Evolutionary conservation across 2,113 vertebrate genomes (phyloP).

Genomic region (Emydura subglobosa): DNA sequence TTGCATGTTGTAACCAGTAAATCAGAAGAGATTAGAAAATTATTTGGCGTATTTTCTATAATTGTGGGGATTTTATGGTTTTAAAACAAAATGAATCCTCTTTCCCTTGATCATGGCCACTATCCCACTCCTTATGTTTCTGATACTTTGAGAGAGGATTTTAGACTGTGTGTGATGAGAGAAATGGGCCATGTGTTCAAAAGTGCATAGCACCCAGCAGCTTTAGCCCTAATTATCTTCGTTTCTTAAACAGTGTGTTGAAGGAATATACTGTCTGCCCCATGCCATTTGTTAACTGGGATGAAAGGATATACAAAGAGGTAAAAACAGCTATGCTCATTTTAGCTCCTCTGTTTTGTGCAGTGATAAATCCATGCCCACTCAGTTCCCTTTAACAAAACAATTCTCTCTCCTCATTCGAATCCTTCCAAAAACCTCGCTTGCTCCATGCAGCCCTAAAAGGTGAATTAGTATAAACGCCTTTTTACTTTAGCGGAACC

Average conservation of each 20-base stretch:
- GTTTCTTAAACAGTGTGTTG: not conserved
- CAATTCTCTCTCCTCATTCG: not conserved
- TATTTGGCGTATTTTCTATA: not conserved
- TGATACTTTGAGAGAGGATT: not conserved
- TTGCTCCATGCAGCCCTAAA: not conserved
- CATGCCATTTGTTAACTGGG: not conserved
- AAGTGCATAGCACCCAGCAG: not conserved
- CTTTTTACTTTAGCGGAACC: not conserved
- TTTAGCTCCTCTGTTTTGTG: not conserved
- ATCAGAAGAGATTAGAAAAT: not conserved
- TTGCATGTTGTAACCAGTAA: not conserved
- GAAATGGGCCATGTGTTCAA: not conserved
- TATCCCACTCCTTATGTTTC: not conserved
- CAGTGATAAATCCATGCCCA: not conserved
- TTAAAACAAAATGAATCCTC: not conserved
- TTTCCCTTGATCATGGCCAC: not conserved
- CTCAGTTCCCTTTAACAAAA: not conserved
- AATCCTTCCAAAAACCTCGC: not conserved
- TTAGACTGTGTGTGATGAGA: not conserved
- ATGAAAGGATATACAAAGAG: not conserved
- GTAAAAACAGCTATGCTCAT: not conserved
- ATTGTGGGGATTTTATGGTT: not conserved
- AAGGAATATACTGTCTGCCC: not conserved
- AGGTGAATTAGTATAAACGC: not conserved
- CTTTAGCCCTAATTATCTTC: not conserved